Conservation (phyloP, 1,140 invertebrate genomes). For the Brachionus rotundiformis region DNA sequence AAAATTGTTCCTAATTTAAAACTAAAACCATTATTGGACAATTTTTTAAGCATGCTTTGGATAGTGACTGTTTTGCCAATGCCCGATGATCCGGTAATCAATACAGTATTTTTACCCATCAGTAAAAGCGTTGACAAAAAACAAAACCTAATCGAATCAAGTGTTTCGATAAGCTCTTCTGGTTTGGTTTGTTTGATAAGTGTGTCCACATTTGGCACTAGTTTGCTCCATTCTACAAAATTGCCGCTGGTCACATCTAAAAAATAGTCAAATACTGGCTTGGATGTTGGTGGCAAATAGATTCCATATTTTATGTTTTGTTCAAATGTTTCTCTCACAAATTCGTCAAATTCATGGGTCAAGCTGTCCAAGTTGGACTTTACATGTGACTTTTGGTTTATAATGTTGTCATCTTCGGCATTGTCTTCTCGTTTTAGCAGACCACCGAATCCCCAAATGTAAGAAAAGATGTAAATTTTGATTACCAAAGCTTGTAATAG, state of each 20-base stretch:
- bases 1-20: conserved; percentile 29
- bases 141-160: conserved; percentile 62
- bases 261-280: conserved; percentile 63
- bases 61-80: conserved; percentile 63
- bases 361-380: conserved; percentile 65
- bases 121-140: conserved; percentile 61
- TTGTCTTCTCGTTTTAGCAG: conserved; percentile 68
- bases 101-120: conserved; percentile 60
- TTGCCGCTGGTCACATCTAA: conserved; percentile 62
- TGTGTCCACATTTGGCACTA: conserved; percentile 58
- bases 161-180: conserved; percentile 59
- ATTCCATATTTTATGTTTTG: conserved; percentile 53
- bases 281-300: conserved; percentile 61
- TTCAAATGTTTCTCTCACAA: conserved; percentile 66
- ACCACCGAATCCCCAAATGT: conserved; percentile 75
- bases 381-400: conserved; percentile 52
- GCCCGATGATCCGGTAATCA: conserved; percentile 63
- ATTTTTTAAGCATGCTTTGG: conserved; percentile 58
- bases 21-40: conserved; percentile 7
- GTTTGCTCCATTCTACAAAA: conserved; percentile 62
- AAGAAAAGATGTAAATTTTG: conserved; percentile 71
- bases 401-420: conserved; percentile 57
- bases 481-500: conserved; percentile 67
- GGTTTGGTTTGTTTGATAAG: conserved; percentile 54
- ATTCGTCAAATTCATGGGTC: conserved; percentile 71